These are phyloP conservation scores for Patiria pectinifera DNA, from an alignment of 53 echinoderm and acorn worm species.

Conservation along the genomic window DNA sequence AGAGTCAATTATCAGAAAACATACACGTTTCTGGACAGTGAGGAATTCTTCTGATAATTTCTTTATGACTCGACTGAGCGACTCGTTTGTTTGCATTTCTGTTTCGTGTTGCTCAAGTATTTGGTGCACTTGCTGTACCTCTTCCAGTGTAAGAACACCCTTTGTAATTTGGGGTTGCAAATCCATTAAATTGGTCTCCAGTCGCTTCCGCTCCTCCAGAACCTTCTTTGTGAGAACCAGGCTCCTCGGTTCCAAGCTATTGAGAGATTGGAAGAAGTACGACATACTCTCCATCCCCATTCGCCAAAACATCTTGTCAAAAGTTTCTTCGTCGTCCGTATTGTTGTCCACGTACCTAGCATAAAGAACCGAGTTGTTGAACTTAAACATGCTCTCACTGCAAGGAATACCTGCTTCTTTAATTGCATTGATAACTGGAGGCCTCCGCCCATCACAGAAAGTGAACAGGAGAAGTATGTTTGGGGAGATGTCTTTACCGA, in stretches of 20 bases:
- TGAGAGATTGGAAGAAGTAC: slow-evolving; percentile 47
- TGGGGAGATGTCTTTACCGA: slow-evolving; percentile 68
- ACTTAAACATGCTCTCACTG: slow-evolving; percentile 51
- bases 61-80: slow-evolving; percentile 28
- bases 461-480: slow-evolving; percentile 70
- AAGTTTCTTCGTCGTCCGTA: slow-evolving; percentile 5
- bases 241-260: slow-evolving; percentile 43
- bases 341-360: too few species aligned
- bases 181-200: slow-evolving; percentile 58
- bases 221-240: slow-evolving; percentile 64
- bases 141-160: too few species aligned
- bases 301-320: slow-evolving; percentile 46
- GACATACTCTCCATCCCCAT: slow-evolving; percentile 60
- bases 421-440: slow-evolving; percentile 55
- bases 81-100: slow-evolving; percentile 52
- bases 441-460: slow-evolving; percentile 68
- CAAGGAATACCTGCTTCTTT: slow-evolving; percentile 62
- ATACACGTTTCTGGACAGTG: slow-evolving; percentile 9
- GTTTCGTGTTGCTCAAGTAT: slow-evolving; percentile 39
- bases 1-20: not conserved
- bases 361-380: slow-evolving; percentile 77
- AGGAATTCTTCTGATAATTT: slow-evolving; percentile 32
- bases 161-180: slow-evolving; percentile 17
- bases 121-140: not conserved
- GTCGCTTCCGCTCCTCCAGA: slow-evolving; percentile 53